Conservation (phyloP, 2,888 invertebrate genomes). For the Ceratothoa steindachneri region DNA sequence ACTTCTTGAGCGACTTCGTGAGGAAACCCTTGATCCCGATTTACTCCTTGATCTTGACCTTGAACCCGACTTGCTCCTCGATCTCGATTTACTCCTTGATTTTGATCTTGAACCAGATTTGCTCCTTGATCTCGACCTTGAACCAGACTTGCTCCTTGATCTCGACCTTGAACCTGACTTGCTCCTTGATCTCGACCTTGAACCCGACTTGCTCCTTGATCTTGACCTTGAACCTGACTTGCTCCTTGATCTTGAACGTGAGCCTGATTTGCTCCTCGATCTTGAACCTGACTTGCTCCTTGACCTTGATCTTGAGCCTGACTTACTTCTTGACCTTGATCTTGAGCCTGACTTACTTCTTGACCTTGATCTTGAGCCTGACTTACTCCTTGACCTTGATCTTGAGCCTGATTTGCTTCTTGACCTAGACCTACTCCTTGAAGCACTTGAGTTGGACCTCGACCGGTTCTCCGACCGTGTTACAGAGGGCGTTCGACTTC, state of each 20-base stretch:
- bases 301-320: slow-evolving; percentile 17
- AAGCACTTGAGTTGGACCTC: neutral
- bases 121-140: slow-evolving; percentile 18
- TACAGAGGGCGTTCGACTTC: slow-evolving; percentile 18
- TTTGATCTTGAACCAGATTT: slow-evolving; percentile 29
- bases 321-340: slow-evolving; percentile 19
- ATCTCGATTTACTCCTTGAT: slow-evolving; percentile 22
- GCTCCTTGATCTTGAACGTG: slow-evolving; percentile 1
- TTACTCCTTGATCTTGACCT: slow-evolving; percentile 14
- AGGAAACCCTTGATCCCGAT: slow-evolving; percentile 3
- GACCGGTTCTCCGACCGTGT: slow-evolving; percentile 10
- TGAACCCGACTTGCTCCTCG: slow-evolving; percentile 22
- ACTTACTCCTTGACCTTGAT: slow-evolving; percentile 19
- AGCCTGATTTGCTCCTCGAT: slow-evolving; percentile 20
- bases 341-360: slow-evolving; percentile 5
- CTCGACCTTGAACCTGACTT: slow-evolving; percentile 32
- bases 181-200: slow-evolving; percentile 20
- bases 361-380: slow-evolving; percentile 8
- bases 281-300: slow-evolving; percentile 24
- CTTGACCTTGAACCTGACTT: neutral
- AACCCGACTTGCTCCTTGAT: slow-evolving; percentile 18
- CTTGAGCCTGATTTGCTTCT: slow-evolving; percentile 23
- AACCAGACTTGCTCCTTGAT: slow-evolving; percentile 23
- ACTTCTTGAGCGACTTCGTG: slow-evolving; percentile 19
- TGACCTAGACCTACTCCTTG: slow-evolving; percentile 4